Evolutionary conservation across 2,797 vertebrate species (phyloP), one percentile per base, ranked within the genome.

Genomic region (Forpus xanthops): DNA sequence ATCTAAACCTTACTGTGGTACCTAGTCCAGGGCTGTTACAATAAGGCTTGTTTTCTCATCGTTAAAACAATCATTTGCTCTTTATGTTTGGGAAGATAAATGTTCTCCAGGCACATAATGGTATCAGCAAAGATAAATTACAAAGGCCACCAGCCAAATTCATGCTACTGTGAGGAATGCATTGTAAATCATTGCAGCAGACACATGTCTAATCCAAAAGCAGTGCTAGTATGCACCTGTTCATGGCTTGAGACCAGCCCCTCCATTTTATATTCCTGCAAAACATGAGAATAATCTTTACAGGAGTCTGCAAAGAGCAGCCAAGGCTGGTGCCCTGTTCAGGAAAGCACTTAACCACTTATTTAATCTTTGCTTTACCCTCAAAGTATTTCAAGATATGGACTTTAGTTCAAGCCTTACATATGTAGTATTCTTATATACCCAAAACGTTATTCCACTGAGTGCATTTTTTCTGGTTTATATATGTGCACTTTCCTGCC

Each of bases 61-160:
- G 2, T 92, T 94, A 92, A 87, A 91, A 82, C 66, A 55, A 92
- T 92, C 75, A 66, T 82, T 92, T 90, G 76, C 85, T 79, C 90
- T 87, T 94, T 87, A 84, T 12, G 4, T 93, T 89, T 52, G 35
- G 82, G 70, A 95, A 96, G 95, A 95, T 84, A 91, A 93, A 96
- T 76, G 75, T 78, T 87, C 81, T 94, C 9, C 8, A 84, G 87
- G 85, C 64, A 68, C 60, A 80, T 74, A 77, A 71, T n/a, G 87
- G 50, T 96, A 97, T 92, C 89, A 83, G 81, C 71, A 87, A 89
- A 94, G 95, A 96, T 95, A 92, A 95, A 96, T 96, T 77, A 73
- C 65, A 39, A 91, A 92, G 66, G 70, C 79, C 84, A 89, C 72
- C 53, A 79, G 87, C 66, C 78, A 89, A 33, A 67, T 66, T 56